Evolutionary conservation across 2,113 vertebrate genomes (phyloP).

Genomic region (Mormoops blainvillei): DNA sequence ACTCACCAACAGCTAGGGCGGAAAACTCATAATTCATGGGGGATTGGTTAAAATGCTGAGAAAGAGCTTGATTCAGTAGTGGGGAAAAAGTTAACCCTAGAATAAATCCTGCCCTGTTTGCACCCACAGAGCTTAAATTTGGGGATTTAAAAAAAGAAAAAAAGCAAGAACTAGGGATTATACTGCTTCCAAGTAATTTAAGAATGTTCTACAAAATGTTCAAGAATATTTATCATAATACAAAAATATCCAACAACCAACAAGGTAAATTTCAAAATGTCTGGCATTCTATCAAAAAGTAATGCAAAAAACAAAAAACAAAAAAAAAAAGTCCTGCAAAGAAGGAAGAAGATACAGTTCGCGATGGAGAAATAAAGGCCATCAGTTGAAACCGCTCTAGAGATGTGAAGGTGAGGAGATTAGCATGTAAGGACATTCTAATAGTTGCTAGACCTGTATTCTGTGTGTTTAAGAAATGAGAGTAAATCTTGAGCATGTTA

Average conservation of each 20-base stretch:
- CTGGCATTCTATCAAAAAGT: neutral
- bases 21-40: neutral
- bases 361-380: neutral
- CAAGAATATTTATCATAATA: neutral
- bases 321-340: neutral
- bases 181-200: neutral
- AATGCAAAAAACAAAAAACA: neutral
- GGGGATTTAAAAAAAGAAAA: neutral
- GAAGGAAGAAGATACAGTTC: neutral
- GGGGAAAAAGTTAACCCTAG: neutral
- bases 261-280: neutral
- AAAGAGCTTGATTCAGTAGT: neutral
- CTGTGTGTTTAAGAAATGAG: neutral
- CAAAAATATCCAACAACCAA: neutral
- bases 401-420: neutral
- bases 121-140: neutral
- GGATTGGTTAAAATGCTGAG: neutral
- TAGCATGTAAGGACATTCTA: neutral
- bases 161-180: neutral
- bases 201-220: neutral
- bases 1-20: neutral
- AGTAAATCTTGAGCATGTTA: neutral
- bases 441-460: neutral
- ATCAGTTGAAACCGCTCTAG: neutral
- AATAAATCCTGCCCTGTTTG: neutral